Evolutionary conservation across 2,888 invertebrate species (phyloP).

Genomic region (Leucophenga montana): DNA sequence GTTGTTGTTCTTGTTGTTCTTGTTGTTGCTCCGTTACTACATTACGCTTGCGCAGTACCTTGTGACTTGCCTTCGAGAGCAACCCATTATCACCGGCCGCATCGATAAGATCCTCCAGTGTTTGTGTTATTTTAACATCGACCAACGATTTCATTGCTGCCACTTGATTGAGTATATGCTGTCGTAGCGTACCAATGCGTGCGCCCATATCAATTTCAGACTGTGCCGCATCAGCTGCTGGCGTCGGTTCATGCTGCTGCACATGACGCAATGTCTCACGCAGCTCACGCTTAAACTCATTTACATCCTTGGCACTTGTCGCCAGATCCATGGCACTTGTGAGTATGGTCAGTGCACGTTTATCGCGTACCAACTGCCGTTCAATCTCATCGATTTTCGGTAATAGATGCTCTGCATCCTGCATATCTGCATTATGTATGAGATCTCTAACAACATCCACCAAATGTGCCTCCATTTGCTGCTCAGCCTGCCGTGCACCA

Average conservation of each 20-base stretch:
- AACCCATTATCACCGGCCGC: slow-evolving; percentile 52
- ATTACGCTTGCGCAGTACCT: slow-evolving; percentile 44
- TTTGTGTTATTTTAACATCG: slow-evolving; percentile 61
- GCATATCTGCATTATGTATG: slow-evolving; percentile 55
- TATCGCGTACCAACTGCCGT: slow-evolving; percentile 64
- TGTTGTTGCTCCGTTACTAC: slow-evolving; percentile 14
- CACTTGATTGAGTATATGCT: slow-evolving; percentile 58
- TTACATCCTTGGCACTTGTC: slow-evolving; percentile 51
- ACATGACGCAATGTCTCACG: slow-evolving; percentile 46
- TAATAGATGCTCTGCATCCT: slow-evolving; percentile 48
- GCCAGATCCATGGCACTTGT: slow-evolving; percentile 66
- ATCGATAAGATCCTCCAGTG: slow-evolving; percentile 60
- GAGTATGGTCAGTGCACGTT: slow-evolving; percentile 65
- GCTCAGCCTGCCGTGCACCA: slow-evolving; percentile 67
- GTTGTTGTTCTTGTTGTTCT: not conserved
- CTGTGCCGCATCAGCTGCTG: not conserved
- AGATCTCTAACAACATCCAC: slow-evolving; percentile 61
- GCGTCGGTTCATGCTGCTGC: slow-evolving; percentile 23
- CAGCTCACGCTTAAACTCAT: slow-evolving; percentile 58
- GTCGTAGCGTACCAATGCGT: slow-evolving; percentile 55
- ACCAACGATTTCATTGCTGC: slow-evolving; percentile 60
- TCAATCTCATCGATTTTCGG: slow-evolving; percentile 66
- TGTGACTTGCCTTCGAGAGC: slow-evolving; percentile 56
- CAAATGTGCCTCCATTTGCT: slow-evolving; percentile 67
- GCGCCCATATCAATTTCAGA: slow-evolving; percentile 40